Base-by-base conservation (phyloP, 2,797 vertebrate species). In the Coregonus suidteri region DNA sequence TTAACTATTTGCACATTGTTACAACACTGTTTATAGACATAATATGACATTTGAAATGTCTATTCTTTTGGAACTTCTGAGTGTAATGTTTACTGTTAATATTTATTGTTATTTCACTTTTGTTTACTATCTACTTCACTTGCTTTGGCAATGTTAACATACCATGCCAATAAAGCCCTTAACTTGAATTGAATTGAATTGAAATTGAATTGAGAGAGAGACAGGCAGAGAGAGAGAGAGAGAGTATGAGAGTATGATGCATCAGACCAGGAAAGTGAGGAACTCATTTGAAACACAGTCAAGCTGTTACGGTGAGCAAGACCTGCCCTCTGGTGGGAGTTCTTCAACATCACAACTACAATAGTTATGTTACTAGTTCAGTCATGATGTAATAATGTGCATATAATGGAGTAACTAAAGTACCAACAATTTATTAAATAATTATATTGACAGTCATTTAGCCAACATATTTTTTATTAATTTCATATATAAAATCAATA, bases 391-490 rank as follows among this genome's bases (percentile, higher is more conserved):
- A 14, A 41, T 5, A 4, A 47, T 20, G n/a, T n/a, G 41, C 67
- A 70, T 47, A 54, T 34, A 34, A 34, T 34, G 31, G 53, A 2
- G 16, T 25, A 25, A 54, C 14, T 16, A 4, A 4, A 54, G 53
- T 54, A 54, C 53, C 14, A 54, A 9, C 2, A 64, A 20, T 64
- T 3, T 25, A 66, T 30, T 25, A 34, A 34, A 16, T 34, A 66
- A 31, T 34, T 15, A 6, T 13, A 41, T 18, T 69, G 34, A 41
- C 15, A 69, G 35, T 25, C 37, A 25, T 35, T 77, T 65, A 35
- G 83, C 90, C 80, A 91, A 91, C 87, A 89, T 90, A 88, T 79
- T 86, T 85, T 92, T 93, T 92, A 92, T 93, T 92, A 2, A 87
- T 91, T 92, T 92, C 79, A 86, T 93, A 91, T 89, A 90, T 20